Base-by-base conservation (phyloP, 1,140 invertebrate genomes). In the Potamilus streckersoni region DNA sequence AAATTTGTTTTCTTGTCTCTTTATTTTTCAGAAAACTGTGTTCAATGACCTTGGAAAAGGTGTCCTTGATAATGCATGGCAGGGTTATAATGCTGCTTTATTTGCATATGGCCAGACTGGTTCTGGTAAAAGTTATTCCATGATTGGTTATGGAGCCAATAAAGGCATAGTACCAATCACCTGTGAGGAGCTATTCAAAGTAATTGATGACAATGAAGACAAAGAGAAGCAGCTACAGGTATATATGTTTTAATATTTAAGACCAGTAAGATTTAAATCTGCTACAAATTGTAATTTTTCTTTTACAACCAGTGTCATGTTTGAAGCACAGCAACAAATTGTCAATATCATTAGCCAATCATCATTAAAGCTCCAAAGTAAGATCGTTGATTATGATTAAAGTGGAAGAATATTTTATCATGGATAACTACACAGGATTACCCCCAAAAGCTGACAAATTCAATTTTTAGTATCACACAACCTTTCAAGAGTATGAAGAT, bases 161-260 rank as follows among this genome's bases (percentile, higher is more conserved):
- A 92, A 93, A 88, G 92, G 90, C 55, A 95, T 97, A 62, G 95
- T 96, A 58, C 95, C 88, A 95, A 95, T 87, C 91, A 94, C 80
- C 93, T 95, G 83, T 71, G 84, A 82, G 31, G 81, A 85, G 62
- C 68, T 85, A 19, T 85, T 85, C 71, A 84, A 81, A 67, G 81
- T 78, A 55, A 84, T 84, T n/a, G 82, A 83, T 23, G 64, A 71
- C 14, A 85, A 84, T 71, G 74, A 69, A 27, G 80, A 83, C 63
- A 78, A 77, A 13, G 74, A 76, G 27, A 85, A 80, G 82, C 80
- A 81, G 60, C 66, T 84, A 55, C 80, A 84, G 83, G 91, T 92
- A 57, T 62, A 23, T 11, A 6, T 61, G 13, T 68, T 12, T 68
- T 38, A 13, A 62, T n/a, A 62, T 23, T n/a, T n/a, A 16, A 62